Conservation (phyloP, 2,113 vertebrate species). For the Takifugu bimaculatus region DNA sequence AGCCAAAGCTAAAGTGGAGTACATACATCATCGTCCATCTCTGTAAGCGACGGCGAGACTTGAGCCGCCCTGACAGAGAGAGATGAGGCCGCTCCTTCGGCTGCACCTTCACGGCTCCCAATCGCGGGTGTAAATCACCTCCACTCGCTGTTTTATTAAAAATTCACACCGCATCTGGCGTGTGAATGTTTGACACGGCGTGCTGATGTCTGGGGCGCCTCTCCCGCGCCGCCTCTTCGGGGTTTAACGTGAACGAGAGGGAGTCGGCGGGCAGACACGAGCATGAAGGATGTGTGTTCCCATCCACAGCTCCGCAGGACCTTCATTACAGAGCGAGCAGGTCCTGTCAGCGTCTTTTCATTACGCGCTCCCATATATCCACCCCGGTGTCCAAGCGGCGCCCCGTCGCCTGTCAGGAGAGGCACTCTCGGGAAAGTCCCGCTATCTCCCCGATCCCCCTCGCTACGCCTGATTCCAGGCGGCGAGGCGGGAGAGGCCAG, state of each 20-base stretch:
- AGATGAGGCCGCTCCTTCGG: constrained; percentile 31
- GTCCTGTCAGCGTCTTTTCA: constrained; percentile 74
- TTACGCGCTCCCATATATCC: constrained; percentile 70
- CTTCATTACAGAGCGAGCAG: constrained; percentile 73
- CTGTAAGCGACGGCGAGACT: constrained; percentile 55
- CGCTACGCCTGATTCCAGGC: constrained; percentile 57
- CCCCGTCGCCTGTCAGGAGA: constrained; percentile 70
- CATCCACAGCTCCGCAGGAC: constrained; percentile 68
- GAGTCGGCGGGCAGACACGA: constrained; percentile 67
- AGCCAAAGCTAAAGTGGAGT: constrained; percentile 74
- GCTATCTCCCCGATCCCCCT: constrained; percentile 63
- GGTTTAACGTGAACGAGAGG: constrained; percentile 58
- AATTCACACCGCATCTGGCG: constrained; percentile 51
- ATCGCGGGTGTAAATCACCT: constrained; percentile 51
- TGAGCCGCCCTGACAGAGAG: constrained; percentile 54
- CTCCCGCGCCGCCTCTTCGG: constrained; percentile 40
- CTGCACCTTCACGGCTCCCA: constrained; percentile 37
- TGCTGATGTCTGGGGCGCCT: constrained; percentile 51
- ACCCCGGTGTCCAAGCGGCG: constrained; percentile 65
- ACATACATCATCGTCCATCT: constrained; percentile 78
- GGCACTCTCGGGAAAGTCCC: constrained; percentile 70
- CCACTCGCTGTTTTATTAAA: constrained; percentile 55
- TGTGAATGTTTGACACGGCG: constrained; percentile 57
- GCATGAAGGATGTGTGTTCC: constrained; percentile 65
- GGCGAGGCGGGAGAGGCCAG: constrained; percentile 68